Percentiles rank a stretch among this genome's conserved stretches.
Conservation (phyloP, 2,797 vertebrate genomes). For the Typhlichthys eigenmanni region DNA sequence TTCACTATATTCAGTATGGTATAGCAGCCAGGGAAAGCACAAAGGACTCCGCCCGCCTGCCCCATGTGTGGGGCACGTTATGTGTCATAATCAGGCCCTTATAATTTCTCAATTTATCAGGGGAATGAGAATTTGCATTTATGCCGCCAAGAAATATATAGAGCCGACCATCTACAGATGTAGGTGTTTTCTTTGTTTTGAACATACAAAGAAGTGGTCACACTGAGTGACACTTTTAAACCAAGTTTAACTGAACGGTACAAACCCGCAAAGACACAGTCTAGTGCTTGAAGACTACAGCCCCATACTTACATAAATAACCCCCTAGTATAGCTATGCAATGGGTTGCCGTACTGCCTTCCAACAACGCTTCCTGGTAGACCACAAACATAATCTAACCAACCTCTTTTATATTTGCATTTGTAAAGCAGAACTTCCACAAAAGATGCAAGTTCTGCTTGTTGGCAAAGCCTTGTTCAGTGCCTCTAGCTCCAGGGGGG, state of each 20-base stretch:
- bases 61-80: slow-evolving; percentile 35
- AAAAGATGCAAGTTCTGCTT: slow-evolving; percentile 39
- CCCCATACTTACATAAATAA: too few relatives aligned
- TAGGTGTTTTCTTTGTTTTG: neutral
- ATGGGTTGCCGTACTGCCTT: neutral
- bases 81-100: slow-evolving; percentile 36
- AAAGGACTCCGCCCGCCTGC: slow-evolving; percentile 40
- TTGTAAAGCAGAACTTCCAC: slow-evolving; percentile 13
- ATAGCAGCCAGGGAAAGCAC: slow-evolving; percentile 40
- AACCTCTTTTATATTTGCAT: neutral
- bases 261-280: too few relatives aligned
- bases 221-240: too few relatives aligned
- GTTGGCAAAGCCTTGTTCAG: slow-evolving; percentile 34
- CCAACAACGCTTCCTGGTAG: neutral
- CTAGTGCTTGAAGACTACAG: too few relatives aligned
- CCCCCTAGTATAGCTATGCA: neutral
- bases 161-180: neutral
- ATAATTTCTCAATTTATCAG: slow-evolving; percentile 4
- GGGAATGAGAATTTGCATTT: slow-evolving; percentile 7
- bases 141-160: neutral
- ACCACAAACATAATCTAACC: neutral
- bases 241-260: too few relatives aligned
- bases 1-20: slow-evolving; percentile 63
- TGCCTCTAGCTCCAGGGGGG: slow-evolving; percentile 23
- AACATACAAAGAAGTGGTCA: too few relatives aligned